phyloP scores from a whole-genome alignment of 2,797 vertebrate genomes.

The Chaenodraco wilsoni region DNA sequence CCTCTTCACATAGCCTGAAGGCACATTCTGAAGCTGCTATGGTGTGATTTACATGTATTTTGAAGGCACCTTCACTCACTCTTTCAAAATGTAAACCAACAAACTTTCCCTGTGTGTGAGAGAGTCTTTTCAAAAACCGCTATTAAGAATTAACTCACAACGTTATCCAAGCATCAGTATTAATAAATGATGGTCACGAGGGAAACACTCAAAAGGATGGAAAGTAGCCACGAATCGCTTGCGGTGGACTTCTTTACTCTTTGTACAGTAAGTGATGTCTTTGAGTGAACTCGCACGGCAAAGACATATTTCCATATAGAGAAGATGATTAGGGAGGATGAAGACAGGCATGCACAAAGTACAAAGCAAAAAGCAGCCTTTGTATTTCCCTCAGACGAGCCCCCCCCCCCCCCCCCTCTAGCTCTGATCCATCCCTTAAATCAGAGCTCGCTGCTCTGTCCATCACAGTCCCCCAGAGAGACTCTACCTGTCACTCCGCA shows the following conservation, averaged over 20 bases:
- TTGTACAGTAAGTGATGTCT: slow-evolving; percentile 61
- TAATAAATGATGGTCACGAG: slow-evolving; percentile 52
- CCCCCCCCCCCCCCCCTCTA: slow-evolving; percentile 18
- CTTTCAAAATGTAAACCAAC: slow-evolving; percentile 28
- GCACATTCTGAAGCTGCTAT: slow-evolving; percentile 22
- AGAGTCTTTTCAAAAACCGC: slow-evolving; percentile 1
- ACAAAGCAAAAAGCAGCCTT: slow-evolving; percentile 78
- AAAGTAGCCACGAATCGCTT: slow-evolving; percentile 52
- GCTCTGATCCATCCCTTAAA: slow-evolving; percentile 73
- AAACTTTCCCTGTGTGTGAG: slow-evolving; percentile 1
- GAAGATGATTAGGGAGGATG: slow-evolving; percentile 73
- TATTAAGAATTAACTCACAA: slow-evolving; percentile 29
- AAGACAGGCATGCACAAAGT: slow-evolving; percentile 65
- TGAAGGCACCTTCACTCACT: slow-evolving; percentile 1
- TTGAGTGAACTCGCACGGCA: slow-evolving; percentile 61
- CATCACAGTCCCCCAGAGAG: slow-evolving; percentile 74
- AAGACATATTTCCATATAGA: slow-evolving; percentile 74
- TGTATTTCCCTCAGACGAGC: slow-evolving; percentile 75
- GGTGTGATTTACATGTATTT: slow-evolving; percentile 30
- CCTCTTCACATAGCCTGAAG: slow-evolving; percentile 29
- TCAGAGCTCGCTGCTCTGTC: slow-evolving; percentile 71
- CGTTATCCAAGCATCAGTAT: slow-evolving; percentile 50
- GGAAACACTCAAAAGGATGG: slow-evolving; percentile 30
- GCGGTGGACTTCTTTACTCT: slow-evolving; percentile 60
- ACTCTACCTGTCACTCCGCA: slow-evolving; percentile 76